Percentiles rank a stretch among this genome's conserved stretches.
Conservation (phyloP, 2,888 invertebrate genomes). For the Odontothrips loti region DNA sequence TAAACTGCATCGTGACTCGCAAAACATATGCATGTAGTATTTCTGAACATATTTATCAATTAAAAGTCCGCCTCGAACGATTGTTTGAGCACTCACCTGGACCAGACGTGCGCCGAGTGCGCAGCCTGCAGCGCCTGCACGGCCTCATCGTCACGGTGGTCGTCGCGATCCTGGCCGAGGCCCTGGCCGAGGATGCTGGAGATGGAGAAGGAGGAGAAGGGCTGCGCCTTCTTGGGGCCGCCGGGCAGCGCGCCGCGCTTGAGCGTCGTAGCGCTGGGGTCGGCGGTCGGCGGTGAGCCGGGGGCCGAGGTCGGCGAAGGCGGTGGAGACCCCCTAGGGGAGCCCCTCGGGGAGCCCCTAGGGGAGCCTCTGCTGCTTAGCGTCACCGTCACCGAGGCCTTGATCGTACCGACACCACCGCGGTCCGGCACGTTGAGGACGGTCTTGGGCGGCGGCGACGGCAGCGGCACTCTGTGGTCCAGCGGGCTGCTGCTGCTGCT, state of each 20-base stretch:
- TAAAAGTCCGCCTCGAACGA: too few relatives aligned
- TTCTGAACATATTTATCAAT: too few relatives aligned
- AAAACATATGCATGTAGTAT: too few relatives aligned
- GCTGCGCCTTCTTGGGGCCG: slow-evolving; percentile 3
- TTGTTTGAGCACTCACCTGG: neutral
- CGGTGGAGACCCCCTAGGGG: neutral
- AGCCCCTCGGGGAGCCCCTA: neutral
- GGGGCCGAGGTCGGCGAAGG: neutral
- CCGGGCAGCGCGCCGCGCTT: neutral
- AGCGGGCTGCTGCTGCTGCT: neutral
- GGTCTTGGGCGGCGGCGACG: slow-evolving; percentile 8
- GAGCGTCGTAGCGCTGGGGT: neutral
- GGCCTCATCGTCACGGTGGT: neutral
- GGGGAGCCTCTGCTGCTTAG: neutral
- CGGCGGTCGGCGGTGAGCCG: neutral
- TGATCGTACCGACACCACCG: neutral
- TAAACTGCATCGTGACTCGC: too few relatives aligned
- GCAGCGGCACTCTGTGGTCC: neutral
- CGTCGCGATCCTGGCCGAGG: slow-evolving; percentile 2
- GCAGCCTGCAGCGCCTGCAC: neutral
- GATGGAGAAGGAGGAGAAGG: slow-evolving; percentile 15
- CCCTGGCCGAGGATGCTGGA: slow-evolving; percentile 12
- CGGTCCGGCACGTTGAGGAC: slow-evolving; percentile 15
- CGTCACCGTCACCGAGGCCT: slow-evolving; percentile 20
- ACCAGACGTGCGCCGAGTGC: slow-evolving; percentile 12